A percentile compares a stretch with the other conserved stretches of the same genome.
These are phyloP conservation scores for Picus viridis DNA, from an alignment of 2,797 vertebrate species.

Conservation along the genomic window DNA sequence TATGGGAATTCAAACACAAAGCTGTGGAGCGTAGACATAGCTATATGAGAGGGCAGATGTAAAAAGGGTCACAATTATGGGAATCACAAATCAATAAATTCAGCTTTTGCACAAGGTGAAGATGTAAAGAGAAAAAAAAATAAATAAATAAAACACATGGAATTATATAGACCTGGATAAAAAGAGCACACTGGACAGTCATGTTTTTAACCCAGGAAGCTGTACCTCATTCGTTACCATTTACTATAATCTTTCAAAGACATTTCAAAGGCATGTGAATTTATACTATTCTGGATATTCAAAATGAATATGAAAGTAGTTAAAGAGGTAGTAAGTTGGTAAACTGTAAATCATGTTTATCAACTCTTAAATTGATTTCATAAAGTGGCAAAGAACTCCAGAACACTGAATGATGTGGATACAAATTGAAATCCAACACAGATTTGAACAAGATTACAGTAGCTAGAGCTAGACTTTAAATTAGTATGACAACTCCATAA, in stretches of 20 bases:
- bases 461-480: background rate
- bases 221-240: background rate
- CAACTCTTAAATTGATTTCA: background rate
- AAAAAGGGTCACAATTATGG: background rate
- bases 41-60: background rate
- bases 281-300: background rate
- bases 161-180: background rate
- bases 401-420: background rate
- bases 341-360: background rate
- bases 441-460: background rate
- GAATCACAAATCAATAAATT: background rate
- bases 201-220: background rate
- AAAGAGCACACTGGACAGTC: background rate
- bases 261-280: background rate
- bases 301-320: background rate
- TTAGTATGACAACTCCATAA: background rate
- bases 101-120: background rate
- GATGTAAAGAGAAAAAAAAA: background rate
- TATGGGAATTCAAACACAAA: background rate
- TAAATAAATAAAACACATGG: too few relatives aligned
- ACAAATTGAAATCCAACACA: background rate
- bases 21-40: background rate
- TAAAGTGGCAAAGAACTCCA: background rate
- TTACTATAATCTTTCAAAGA: background rate
- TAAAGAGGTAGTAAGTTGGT: background rate